phyloP scores from a whole-genome alignment of 1,140 invertebrate genomes.

The Brachionus plicatilis region DNA sequence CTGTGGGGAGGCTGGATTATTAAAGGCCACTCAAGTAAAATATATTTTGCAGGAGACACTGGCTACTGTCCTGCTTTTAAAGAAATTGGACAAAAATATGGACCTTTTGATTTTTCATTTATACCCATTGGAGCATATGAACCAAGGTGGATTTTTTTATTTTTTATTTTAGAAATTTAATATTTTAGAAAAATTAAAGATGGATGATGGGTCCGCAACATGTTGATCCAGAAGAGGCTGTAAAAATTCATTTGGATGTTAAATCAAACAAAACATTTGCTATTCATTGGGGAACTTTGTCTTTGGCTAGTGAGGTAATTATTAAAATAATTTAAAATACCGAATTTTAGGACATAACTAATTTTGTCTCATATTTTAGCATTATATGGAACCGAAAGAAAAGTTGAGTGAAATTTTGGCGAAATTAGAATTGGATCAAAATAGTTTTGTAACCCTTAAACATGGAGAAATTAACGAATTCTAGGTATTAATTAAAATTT shows the following conservation, averaged over 20 bases:
- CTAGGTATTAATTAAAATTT: no score
- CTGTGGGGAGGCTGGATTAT: slow-evolving; percentile 59
- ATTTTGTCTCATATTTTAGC: not conserved
- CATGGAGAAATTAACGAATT: slow-evolving; percentile 41
- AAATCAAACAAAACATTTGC: slow-evolving; percentile 46
- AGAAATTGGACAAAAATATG: slow-evolving; percentile 56
- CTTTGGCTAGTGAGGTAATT: slow-evolving; percentile 44
- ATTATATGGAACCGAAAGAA: slow-evolving; percentile 41
- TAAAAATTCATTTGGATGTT: slow-evolving; percentile 57
- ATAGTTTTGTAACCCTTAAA: slow-evolving; percentile 41
- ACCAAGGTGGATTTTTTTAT: slow-evolving; percentile 49
- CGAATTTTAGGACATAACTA: not conserved
- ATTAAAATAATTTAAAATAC: not conserved
- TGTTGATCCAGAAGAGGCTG: slow-evolving; percentile 58
- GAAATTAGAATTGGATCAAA: not conserved
- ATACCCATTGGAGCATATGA: slow-evolving; percentile 60
- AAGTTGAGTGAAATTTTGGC: slow-evolving; percentile 34
- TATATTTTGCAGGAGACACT: slow-evolving; percentile 59
- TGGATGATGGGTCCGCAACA: slow-evolving; percentile 58
- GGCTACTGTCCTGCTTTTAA: slow-evolving; percentile 57
- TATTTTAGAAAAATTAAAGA: not conserved
- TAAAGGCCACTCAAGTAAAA: slow-evolving; percentile 47
- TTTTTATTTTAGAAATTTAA: not conserved
- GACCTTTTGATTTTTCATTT: slow-evolving; percentile 57
- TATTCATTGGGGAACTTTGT: slow-evolving; percentile 55